Evolutionary conservation across 35 echinoderm and acorn worm species (phyloP).

Genomic region (Ophioderma brevispina): DNA sequence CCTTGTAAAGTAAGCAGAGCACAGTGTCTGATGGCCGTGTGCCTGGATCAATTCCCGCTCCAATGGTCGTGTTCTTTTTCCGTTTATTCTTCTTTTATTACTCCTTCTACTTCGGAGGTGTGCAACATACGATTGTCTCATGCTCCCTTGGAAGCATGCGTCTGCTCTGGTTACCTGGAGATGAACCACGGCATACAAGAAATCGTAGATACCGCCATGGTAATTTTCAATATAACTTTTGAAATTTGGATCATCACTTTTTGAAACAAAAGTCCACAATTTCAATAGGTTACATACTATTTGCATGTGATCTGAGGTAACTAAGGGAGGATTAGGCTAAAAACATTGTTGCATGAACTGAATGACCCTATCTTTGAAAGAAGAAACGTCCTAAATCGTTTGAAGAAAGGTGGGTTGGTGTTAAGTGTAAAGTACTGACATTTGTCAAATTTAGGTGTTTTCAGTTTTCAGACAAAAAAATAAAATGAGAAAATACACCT

Average conservation of each 20-base stretch:
- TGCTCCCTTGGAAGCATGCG: slow-evolving; percentile 86
- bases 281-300: too few species aligned
- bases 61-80: slow-evolving; percentile 74
- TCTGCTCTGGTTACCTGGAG: slow-evolving; percentile 82
- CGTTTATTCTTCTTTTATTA: slow-evolving; percentile 85
- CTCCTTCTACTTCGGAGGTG: slow-evolving; percentile 70
- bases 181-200: slow-evolving; percentile 89
- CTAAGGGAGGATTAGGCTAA: background rate
- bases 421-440: too few species aligned
- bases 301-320: too few species aligned
- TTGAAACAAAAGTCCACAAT: background rate
- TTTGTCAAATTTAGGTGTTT: too few species aligned
- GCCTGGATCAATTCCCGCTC: slow-evolving; percentile 70
- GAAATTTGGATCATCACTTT: background rate
- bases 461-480: too few species aligned
- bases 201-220: slow-evolving; percentile 74
- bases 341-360: background rate
- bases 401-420: too few species aligned
- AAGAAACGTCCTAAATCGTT: too few species aligned
- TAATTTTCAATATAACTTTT: background rate
- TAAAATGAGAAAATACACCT: too few species aligned
- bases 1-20: slow-evolving; percentile 82
- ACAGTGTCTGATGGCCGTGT: slow-evolving; percentile 72
- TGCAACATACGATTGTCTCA: slow-evolving; percentile 59
- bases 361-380: background rate